These are phyloP conservation scores for Tachycineta bicolor DNA, from an alignment of 2,113 vertebrate species.

Conservation along the genomic window DNA sequence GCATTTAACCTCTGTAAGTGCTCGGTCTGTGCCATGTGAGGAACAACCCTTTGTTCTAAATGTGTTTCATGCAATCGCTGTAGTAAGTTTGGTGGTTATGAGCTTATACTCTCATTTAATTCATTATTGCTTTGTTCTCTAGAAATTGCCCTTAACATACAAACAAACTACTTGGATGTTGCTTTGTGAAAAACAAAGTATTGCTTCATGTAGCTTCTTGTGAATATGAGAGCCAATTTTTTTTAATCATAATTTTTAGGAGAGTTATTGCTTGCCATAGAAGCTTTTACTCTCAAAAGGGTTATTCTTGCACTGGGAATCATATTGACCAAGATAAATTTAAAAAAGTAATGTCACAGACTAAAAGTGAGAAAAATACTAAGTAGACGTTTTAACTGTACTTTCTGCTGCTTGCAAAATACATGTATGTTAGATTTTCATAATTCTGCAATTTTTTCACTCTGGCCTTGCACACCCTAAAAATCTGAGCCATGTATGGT, in stretches of 20 bases:
- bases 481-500: not conserved
- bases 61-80: not conserved
- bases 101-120: not conserved
- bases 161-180: not conserved
- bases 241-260: not conserved
- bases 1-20: not conserved
- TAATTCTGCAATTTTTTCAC: not conserved
- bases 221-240: not conserved
- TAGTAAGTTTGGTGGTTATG: not conserved
- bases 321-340: not conserved
- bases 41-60: not conserved
- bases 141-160: not conserved
- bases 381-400: not conserved
- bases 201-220: not conserved
- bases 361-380: not conserved
- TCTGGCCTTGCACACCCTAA: not conserved
- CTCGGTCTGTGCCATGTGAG: not conserved
- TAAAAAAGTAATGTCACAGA: not conserved
- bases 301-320: not conserved
- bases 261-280: not conserved
- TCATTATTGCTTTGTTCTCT: not conserved
- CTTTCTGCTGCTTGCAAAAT: not conserved
- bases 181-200: not conserved
- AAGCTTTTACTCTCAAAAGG: not conserved
- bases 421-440: not conserved